phyloP scores from a whole-genome alignment of 2,888 invertebrate species.

The Amiota communis region DNA sequence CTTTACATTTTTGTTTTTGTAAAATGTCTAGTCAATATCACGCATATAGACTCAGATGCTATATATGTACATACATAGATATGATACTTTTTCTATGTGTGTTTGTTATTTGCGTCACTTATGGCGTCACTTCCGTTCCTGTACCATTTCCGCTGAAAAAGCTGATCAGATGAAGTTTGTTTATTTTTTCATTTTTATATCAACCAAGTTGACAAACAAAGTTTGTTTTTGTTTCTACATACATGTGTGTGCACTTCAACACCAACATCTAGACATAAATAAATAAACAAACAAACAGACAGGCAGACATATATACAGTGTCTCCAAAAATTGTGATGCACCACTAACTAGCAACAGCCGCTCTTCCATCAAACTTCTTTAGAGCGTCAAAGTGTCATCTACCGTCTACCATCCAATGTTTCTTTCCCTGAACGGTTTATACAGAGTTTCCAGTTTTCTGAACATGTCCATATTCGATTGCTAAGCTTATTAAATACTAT shows the following conservation, averaged over 20 bases:
- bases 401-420: background rate
- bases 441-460: constrained; percentile 4
- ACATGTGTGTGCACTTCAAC: background rate
- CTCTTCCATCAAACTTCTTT: background rate
- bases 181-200: background rate
- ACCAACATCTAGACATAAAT: background rate
- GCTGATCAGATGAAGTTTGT: background rate
- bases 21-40: too few relatives aligned
- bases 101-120: constrained; percentile 1
- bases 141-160: constrained; percentile 7
- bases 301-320: background rate
- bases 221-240: background rate
- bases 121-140: constrained; percentile 15
- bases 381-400: background rate
- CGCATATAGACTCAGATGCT: too few relatives aligned
- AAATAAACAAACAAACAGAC: background rate
- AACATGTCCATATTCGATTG: constrained; percentile 19
- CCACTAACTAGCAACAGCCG: background rate
- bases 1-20: background rate
- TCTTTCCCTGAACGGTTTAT: background rate
- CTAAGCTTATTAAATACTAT: background rate
- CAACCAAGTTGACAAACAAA: constrained; percentile 18
- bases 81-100: background rate
- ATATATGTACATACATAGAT: background rate
- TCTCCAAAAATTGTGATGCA: background rate